These are phyloP conservation scores for Seriola dumerili DNA, from an alignment of 2,113 vertebrate genomes.

Conservation along the genomic window DNA sequence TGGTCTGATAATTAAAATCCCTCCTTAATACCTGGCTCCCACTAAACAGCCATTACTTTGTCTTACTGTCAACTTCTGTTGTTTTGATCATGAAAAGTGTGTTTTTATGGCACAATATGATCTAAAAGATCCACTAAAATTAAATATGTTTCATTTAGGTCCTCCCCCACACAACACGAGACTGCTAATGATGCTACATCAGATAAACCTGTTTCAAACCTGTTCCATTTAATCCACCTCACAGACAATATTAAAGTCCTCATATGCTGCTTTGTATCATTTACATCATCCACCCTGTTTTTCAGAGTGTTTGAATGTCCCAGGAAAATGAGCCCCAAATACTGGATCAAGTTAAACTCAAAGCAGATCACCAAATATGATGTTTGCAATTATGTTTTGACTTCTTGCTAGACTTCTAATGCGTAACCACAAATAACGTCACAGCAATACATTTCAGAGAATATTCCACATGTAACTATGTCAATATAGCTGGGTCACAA, in stretches of 20 bases:
- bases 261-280: background rate
- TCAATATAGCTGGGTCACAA: slow-evolving; percentile 18
- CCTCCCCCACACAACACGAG: slow-evolving; percentile 2
- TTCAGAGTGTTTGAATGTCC: slow-evolving; percentile 9
- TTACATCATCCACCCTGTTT: background rate
- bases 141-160: background rate
- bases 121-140: slow-evolving; percentile 12
- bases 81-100: slow-evolving; percentile 17
- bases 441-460: slow-evolving; percentile 20
- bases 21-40: slow-evolving; percentile 26
- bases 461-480: slow-evolving; percentile 12
- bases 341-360: background rate
- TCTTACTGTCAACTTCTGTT: slow-evolving; percentile 12
- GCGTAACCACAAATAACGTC: slow-evolving; percentile 20
- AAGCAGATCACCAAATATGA: slow-evolving; percentile 1
- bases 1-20: slow-evolving; percentile 31
- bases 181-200: slow-evolving; percentile 40
- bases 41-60: slow-evolving; percentile 29
- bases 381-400: slow-evolving; percentile 6
- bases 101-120: slow-evolving; percentile 38
- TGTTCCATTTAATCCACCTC: slow-evolving; percentile 21
- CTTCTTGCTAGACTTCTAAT: slow-evolving; percentile 16
- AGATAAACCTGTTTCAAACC: slow-evolving; percentile 16
- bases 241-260: slow-evolving; percentile 25
- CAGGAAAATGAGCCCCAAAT: background rate